These are phyloP conservation scores for Cheirogaleus medius DNA, from an alignment of 2,113 vertebrate genomes.

Conservation along the genomic window DNA sequence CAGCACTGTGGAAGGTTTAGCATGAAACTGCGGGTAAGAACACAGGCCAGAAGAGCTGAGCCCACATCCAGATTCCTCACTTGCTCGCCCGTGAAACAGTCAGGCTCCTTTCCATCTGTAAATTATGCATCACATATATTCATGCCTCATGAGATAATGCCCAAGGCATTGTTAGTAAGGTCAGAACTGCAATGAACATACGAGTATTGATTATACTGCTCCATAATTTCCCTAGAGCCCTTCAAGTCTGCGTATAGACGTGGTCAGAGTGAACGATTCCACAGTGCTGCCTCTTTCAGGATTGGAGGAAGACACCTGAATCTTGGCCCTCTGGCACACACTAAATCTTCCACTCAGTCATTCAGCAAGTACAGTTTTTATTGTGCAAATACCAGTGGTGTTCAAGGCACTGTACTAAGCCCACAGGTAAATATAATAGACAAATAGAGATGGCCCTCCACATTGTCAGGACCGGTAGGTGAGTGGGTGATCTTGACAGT, in stretches of 20 bases:
- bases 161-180: too few relatives aligned
- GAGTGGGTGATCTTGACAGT: neutral
- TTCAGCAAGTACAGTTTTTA: too few relatives aligned
- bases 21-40: neutral
- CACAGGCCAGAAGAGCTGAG: neutral
- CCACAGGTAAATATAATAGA: fast-evolving
- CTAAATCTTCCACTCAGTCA: neutral
- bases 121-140: neutral
- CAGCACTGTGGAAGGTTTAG: fast-evolving
- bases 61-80: neutral
- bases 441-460: neutral
- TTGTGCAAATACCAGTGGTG: neutral
- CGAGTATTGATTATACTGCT: fast-evolving
- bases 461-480: fast-evolving
- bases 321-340: neutral
- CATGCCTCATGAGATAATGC: neutral
- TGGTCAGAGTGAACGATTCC: fast-evolving
- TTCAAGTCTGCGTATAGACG: fast-evolving
- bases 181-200: neutral
- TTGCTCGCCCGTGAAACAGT: fast-evolving
- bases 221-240: neutral
- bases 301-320: neutral
- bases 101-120: neutral
- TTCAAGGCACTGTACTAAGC: neutral
- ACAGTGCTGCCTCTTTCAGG: neutral